Base-by-base conservation (phyloP, 1,140 invertebrate genomes). In the Macrobrachium rosenbergii region DNA sequence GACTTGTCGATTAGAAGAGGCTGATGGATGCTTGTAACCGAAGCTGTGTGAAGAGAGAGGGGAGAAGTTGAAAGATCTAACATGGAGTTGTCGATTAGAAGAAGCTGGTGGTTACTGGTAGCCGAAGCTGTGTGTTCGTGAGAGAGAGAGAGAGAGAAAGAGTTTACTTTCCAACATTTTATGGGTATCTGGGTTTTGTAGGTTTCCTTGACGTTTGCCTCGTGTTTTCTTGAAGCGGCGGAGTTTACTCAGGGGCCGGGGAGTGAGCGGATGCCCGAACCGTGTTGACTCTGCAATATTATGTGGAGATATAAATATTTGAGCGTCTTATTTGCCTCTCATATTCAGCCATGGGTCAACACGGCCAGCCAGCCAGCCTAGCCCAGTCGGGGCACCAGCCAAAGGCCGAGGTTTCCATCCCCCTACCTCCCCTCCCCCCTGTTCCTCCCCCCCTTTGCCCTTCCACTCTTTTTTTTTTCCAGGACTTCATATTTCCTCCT, bases 231-330 rank as follows among this genome's bases (percentile, higher is more conserved):
- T 2, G 28, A 37, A 37, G 28, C 28, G 28, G 28, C 28, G 28
- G 28, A 37, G 28, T 37, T 37, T 37, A 3, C 28, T 37, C 28
- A 37, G 28, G 28, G 28, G 28, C 28, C 28, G 28, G 28, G 28
- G 28, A 37, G 28, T 37, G 28, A 37, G 28, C 28, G 28, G 28
- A 37, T 37, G 28, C 28, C 28, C 28, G 28, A 37, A 37, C 28
- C 21, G 62, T 76, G 76, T 79, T 79, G 43, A 79, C 76, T 79
- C 76, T 58, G 76, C 76, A 79, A 79, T 79, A 79, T 79, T 79
- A 79, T 79, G 76, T 79, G 76, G 76, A 79, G 76, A 58, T 79
- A 79, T 79, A 79, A 79, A 79, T 79, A 79, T 79, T 79, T 79
- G 76, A 59, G 19, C 58, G 19, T 79, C 52, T 21, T 79, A 79